Percentiles rank a stretch among this genome's conserved stretches.
Conservation (phyloP, 2,113 vertebrate genomes). For the Cathartes aura region DNA sequence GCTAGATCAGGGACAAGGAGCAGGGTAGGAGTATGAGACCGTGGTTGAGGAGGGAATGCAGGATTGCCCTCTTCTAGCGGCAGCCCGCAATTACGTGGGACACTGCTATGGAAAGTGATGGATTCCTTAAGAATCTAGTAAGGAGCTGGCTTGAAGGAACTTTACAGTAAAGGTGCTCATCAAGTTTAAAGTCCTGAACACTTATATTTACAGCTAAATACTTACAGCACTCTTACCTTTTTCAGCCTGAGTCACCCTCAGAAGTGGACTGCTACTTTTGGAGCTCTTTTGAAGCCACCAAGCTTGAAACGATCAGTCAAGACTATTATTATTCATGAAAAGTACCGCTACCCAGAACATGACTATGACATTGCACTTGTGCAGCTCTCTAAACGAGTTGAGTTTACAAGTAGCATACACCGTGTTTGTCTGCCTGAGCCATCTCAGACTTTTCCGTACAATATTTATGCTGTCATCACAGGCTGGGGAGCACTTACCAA, state of each 20-base stretch:
- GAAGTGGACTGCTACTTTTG: conserved; percentile 85
- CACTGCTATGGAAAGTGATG: background rate
- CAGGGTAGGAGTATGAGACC: background rate
- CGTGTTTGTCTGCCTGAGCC: conserved; percentile 86
- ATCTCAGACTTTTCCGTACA: conserved; percentile 73
- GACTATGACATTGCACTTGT: conserved; percentile 90
- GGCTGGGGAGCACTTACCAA: conserved; percentile 86
- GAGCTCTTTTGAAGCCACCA: conserved; percentile 75
- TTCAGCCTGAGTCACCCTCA: conserved; percentile 73
- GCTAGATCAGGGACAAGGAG: background rate
- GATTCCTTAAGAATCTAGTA: background rate
- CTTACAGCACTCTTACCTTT: conserved; percentile 20
- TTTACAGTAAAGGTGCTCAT: background rate
- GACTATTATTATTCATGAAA: conserved; percentile 83
- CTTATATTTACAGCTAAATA: background rate
- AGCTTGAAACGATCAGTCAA: conserved; percentile 75
- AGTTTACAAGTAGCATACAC: conserved; percentile 74
- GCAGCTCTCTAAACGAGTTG: conserved; percentile 81
- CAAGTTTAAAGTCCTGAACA: background rate
- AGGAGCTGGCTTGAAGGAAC: background rate
- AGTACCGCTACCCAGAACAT: conserved; percentile 78
- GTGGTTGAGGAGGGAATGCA: background rate
- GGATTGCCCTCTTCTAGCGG: background rate
- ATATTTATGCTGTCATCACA: conserved; percentile 77
- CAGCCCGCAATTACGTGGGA: background rate